phyloP scores from a whole-genome alignment of 2,888 invertebrate species.

The Odiellus spinosus region DNA sequence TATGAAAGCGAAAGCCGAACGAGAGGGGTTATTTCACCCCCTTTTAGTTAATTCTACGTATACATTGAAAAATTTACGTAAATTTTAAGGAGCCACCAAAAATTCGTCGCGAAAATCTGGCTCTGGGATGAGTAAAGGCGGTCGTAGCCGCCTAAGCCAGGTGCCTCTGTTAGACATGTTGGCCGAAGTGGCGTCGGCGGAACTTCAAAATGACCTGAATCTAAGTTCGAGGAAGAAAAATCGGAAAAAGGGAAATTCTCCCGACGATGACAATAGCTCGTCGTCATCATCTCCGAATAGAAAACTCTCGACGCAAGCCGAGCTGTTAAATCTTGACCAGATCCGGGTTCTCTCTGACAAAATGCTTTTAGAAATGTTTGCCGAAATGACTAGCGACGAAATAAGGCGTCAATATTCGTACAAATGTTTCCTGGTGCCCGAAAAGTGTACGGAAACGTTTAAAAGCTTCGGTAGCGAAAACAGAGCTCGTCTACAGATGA shows the following conservation, averaged over 20 bases:
- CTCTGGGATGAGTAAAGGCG: no score
- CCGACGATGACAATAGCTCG: no score
- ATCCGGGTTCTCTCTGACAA: constrained; percentile 15
- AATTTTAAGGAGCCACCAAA: no score
- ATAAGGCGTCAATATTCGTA: constrained; percentile 37
- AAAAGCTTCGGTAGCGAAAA: constrained; percentile 41
- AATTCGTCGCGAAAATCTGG: no score
- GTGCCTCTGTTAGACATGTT: constrained; percentile 34
- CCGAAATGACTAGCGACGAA: constrained; percentile 37
- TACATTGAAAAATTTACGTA: no score
- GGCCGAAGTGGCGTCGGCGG: constrained; percentile 41
- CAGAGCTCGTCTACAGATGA: constrained; percentile 36
- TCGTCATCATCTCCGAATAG: neutral
- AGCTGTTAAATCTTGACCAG: constrained; percentile 12
- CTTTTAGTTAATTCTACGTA: no score
- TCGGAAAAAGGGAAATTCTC: no score
- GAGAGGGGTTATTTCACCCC: no score
- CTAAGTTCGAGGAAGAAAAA: no score
- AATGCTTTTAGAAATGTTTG: constrained; percentile 34
- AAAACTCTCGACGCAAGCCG: constrained; percentile 3
- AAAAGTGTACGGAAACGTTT: constrained; percentile 32
- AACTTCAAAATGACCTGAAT: constrained; percentile 23
- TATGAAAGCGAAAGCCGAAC: no score
- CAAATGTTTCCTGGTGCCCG: constrained; percentile 36
- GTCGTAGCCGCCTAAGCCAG: constrained; percentile 2